Percentiles rank a stretch among this genome's conserved stretches.
These are phyloP conservation scores for Halisarca cf. caerulea DNA, from an alignment of 37 sponge, comb jelly and placozoan genomes.

Conservation along the genomic window DNA sequence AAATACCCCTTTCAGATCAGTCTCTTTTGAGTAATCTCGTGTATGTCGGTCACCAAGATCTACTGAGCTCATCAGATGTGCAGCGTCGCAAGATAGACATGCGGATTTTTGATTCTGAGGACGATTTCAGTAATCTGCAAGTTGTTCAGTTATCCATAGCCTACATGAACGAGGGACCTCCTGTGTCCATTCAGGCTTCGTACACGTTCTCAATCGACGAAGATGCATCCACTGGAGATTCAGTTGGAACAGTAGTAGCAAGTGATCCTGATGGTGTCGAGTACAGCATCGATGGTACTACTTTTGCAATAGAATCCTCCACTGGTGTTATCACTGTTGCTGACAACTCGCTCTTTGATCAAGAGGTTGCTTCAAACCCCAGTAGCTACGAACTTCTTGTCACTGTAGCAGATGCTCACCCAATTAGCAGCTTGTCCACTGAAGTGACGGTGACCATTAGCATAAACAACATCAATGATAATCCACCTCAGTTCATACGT, in stretches of 20 bases:
- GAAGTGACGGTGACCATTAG: conserved; percentile 39
- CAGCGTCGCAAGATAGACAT: too few species aligned
- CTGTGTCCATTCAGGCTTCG: too few species aligned
- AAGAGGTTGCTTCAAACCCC: background rate
- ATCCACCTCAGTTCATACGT: conserved; percentile 45
- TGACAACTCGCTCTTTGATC: conserved; percentile 21
- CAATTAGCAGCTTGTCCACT: background rate
- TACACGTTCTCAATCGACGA: background rate
- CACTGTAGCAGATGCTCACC: conserved; percentile 40
- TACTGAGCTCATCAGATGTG: too few species aligned
- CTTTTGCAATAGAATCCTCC: conserved; percentile 35
- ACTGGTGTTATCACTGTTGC: conserved; percentile 39
- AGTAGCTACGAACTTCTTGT: conserved; percentile 22
- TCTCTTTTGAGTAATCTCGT: too few species aligned
- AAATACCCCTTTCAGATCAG: too few species aligned
- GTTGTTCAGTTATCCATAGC: too few species aligned
- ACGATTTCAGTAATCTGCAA: too few species aligned
- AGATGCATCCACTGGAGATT: background rate
- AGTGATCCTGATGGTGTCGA: conserved; percentile 56
- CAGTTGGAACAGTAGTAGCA: conserved; percentile 14
- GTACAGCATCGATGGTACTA: conserved; percentile 8
- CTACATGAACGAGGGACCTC: too few species aligned
- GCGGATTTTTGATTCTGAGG: too few species aligned
- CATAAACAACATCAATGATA: conserved; percentile 51
- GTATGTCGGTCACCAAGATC: too few species aligned